Conservation (phyloP, 2,888 invertebrate genomes). For the Cheilosia urbana region DNA sequence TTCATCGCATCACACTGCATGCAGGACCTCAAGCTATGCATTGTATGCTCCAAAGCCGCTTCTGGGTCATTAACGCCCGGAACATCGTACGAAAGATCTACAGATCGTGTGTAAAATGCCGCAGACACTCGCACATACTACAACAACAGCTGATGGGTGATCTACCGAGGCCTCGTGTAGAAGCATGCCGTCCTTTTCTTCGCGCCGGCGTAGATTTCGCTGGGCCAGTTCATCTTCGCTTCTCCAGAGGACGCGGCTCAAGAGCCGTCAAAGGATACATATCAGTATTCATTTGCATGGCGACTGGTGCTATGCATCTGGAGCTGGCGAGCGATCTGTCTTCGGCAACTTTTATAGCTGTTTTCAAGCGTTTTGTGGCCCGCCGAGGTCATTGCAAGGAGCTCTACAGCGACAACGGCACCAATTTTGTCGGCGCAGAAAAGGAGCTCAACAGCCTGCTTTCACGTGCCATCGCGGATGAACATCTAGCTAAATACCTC, state of each 20-base stretch:
- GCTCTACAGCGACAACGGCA: conserved; percentile 4
- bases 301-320: conserved; percentile 54
- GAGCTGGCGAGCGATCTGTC: conserved; percentile 35
- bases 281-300: conserved; percentile 34
- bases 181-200: conserved; percentile 18
- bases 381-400: background rate
- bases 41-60: conserved; percentile 20
- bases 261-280: conserved; percentile 47
- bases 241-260: conserved; percentile 42
- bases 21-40: conserved; percentile 52
- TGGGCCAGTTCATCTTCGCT: conserved; percentile 24
- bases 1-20: conserved; percentile 14
- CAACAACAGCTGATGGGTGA: conserved; percentile 26
- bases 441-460: conserved; percentile 13
- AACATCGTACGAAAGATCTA: conserved; percentile 26
- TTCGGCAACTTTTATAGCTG: conserved; percentile 26
- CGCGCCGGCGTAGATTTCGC: conserved; percentile 36
- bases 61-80: conserved; percentile 40
- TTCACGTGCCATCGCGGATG: background rate
- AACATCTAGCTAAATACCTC: conserved; percentile 4
- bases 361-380: background rate
- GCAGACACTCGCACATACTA: background rate
- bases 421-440: conserved; percentile 24
- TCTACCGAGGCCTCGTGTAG: conserved; percentile 20
- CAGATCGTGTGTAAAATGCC: conserved; percentile 28